phyloP scores from a whole-genome alignment of 2,888 invertebrate genomes.

The Pimpla rufipes region DNA sequence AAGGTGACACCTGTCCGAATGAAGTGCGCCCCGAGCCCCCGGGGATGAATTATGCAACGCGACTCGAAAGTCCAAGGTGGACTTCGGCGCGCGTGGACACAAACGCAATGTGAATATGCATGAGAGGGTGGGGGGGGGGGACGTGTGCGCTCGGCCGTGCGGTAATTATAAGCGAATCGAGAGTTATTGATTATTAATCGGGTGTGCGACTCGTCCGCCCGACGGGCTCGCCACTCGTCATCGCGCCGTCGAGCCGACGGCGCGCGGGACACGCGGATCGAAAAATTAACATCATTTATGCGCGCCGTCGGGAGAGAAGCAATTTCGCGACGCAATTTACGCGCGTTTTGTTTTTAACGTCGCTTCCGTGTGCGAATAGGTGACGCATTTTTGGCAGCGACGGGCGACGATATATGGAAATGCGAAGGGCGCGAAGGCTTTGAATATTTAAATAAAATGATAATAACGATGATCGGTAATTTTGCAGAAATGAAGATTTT shows the following conservation, averaged over 20 bases:
- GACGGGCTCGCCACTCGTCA: conserved; percentile 47
- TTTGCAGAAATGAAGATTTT: no score
- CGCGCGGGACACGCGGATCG: no score
- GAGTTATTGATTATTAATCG: conserved; percentile 28
- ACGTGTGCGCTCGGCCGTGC: background rate
- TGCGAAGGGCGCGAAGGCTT: no score
- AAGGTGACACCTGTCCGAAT: conserved; percentile 47
- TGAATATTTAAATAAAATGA: no score
- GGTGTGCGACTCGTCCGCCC: conserved; percentile 5
- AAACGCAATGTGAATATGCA: conserved; percentile 32
- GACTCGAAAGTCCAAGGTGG: conserved; percentile 40
- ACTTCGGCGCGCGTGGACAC: background rate
- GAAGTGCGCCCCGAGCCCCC: background rate
- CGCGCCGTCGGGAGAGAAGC: no score
- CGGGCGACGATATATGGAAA: no score
- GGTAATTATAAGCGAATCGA: conserved; percentile 35
- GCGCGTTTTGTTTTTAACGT: no score
- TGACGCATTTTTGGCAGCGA: no score
- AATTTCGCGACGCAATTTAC: no score
- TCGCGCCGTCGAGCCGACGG: no score
- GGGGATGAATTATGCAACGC: conserved; percentile 41
- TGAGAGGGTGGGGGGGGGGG: background rate
- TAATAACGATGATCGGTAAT: no score
- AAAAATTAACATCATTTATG: background rate
- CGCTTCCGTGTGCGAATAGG: no score